A percentile compares a stretch with the other conserved stretches of the same genome.
phyloP scores from a whole-genome alignment of 2,797 vertebrate species.

The Macroramphosus scolopax region DNA sequence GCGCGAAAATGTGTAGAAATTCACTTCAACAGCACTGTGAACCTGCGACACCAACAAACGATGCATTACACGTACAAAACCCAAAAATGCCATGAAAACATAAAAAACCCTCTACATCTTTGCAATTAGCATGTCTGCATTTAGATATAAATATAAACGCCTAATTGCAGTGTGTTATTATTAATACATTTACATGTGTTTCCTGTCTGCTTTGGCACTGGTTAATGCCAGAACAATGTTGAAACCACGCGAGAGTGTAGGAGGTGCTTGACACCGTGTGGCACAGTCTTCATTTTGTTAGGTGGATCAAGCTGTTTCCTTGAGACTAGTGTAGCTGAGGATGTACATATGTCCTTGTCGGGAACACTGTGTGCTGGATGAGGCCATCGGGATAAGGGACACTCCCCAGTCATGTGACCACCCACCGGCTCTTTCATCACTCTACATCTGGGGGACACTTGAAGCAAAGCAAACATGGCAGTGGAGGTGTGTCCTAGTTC shows the following conservation, averaged over 20 bases:
- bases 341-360: conserved; percentile 15
- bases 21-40: conserved; percentile 61
- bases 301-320: conserved; percentile 27
- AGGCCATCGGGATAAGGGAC: neutral
- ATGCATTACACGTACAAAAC: conserved; percentile 63
- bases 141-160: conserved; percentile 78
- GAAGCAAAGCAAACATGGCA: no score
- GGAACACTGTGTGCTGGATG: conserved; percentile 49
- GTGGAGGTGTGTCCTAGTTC: neutral
- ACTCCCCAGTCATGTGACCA: neutral
- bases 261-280: conserved; percentile 41
- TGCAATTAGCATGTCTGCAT: conserved; percentile 71
- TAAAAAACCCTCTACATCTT: conserved; percentile 51
- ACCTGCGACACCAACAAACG: conserved; percentile 58
- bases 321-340: conserved; percentile 24
- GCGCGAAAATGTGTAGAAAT: conserved; percentile 58
- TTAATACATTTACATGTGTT: conserved; percentile 61
- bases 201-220: conserved; percentile 68
- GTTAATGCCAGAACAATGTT: conserved; percentile 57
- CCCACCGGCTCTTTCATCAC: no score
- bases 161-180: conserved; percentile 68
- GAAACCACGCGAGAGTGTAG: conserved; percentile 25
- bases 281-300: conserved; percentile 43
- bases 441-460: no score
- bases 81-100: conserved; percentile 58